A percentile compares a stretch with the other conserved stretches of the same genome.
These are phyloP conservation scores for Acanthosepion pharaonis DNA, from an alignment of 2,888 invertebrate genomes.

Conservation along the genomic window DNA sequence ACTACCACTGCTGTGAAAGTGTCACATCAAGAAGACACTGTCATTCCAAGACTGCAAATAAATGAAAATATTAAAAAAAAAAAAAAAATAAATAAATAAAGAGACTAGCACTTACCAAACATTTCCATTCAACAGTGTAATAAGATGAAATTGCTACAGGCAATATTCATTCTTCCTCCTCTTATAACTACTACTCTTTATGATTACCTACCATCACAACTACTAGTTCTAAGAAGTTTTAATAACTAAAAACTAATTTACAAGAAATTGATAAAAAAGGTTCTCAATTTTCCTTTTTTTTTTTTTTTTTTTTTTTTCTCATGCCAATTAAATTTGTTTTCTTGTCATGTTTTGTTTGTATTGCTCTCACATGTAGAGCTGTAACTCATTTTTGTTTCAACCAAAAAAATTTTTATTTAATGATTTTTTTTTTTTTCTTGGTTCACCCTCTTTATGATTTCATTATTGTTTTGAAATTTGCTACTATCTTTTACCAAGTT, in stretches of 20 bases:
- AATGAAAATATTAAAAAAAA: neutral
- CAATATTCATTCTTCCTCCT: neutral
- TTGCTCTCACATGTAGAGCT: neutral
- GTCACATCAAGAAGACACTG: neutral
- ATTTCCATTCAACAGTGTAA: neutral
- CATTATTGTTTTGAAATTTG: no score
- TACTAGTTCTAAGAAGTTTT: neutral
- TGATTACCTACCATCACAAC: neutral
- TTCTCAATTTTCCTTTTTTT: neutral
- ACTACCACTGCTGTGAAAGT: slow-evolving; percentile 41
- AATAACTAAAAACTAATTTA: neutral
- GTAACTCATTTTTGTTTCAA: neutral
- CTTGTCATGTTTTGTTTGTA: neutral
- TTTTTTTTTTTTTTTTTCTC: neutral
- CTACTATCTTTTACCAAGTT: neutral
- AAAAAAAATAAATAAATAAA: neutral
- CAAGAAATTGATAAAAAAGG: neutral
- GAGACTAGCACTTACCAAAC: neutral
- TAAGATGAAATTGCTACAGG: neutral
- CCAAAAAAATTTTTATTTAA: neutral
- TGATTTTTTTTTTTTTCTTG: neutral
- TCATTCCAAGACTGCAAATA: slow-evolving; percentile 37
- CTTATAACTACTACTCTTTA: neutral
- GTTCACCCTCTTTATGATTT: no score
- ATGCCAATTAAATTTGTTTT: neutral